A percentile compares a stretch with the other conserved stretches of the same genome.
Conservation (phyloP, 2,113 vertebrate genomes). For the Urocitellus parryii region DNA sequence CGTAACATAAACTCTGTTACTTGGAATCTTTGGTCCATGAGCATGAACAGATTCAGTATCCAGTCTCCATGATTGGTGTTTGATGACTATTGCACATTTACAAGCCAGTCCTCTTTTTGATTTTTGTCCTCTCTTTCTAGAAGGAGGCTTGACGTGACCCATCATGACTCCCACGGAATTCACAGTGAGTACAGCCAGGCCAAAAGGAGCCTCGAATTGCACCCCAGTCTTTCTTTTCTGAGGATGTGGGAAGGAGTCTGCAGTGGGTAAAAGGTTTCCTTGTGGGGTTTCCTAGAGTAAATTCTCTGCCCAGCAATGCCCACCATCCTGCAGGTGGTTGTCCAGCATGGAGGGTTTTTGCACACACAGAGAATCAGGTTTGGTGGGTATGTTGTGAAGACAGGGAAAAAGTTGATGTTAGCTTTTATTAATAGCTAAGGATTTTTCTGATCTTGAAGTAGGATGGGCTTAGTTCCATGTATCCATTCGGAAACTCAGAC, state of each 20-base stretch:
- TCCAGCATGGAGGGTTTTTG: background rate
- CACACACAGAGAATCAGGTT: accelerated
- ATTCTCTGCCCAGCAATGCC: background rate
- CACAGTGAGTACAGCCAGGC: constrained; percentile 52
- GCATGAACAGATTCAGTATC: background rate
- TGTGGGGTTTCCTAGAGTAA: background rate
- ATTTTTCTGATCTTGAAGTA: background rate
- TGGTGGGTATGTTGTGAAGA: background rate
- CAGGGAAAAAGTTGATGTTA: background rate
- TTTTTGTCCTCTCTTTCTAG: constrained; percentile 48
- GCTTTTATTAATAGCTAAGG: background rate
- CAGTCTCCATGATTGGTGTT: background rate
- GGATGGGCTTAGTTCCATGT: background rate
- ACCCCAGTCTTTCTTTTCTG: too few relatives aligned
- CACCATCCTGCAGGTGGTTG: accelerated
- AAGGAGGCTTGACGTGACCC: background rate
- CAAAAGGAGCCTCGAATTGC: background rate
- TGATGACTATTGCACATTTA: background rate
- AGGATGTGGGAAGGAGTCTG: background rate
- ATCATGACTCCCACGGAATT: constrained; percentile 65
- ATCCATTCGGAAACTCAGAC: background rate
- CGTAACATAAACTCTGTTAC: accelerated
- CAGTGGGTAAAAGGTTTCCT: background rate
- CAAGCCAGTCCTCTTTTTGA: background rate
- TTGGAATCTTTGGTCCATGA: background rate